Base-by-base conservation (phyloP, 2,113 vertebrate genomes). In the Pollachius pollachius region DNA sequence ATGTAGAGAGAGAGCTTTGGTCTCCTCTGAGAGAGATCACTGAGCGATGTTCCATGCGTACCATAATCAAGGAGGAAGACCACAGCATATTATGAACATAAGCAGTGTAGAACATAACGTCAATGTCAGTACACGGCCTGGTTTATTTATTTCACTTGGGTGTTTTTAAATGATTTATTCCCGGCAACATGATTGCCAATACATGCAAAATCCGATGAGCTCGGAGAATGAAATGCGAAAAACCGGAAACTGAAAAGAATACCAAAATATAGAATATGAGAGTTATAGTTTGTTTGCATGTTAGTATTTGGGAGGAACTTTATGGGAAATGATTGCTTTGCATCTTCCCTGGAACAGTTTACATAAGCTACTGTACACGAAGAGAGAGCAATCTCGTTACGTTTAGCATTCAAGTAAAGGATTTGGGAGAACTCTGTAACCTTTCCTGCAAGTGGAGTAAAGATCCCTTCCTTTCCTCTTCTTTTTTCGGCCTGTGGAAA, bases 141-240 rank as follows among this genome's bases (percentile, higher is more conserved):
- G 86, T 92, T 91, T 89, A 84, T 90, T 89, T 88, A 77, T 79
- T 85, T 88, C 80, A 76, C 65, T 86, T 84, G 84, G 87, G 84
- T 86, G 65, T 86, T 83, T 84, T 87, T 85, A 85, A 89, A 88
- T 85, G 80, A 89, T 87, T 87, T 90, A 85, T 87, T 75, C 87
- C 84, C 80, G 72, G 71, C 76, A 70, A 77, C 70, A 65, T 73
- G 73, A 13, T 81, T 81, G 84, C 87, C 87, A 90, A 81, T 84
- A 76, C 41, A 48, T 48, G 41, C 8, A 7, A 48, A 48, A 9
- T 13, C 41, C 11, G 41, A 74, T 79, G 72, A 78, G 72, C 64
- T 75, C 72, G 80, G 82, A 80, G 41, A 48, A 48, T 1, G 2
- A 12, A 9, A 66, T 74, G 15, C 2, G 52, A 67, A 58, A 61